phyloP scores from a whole-genome alignment of 2,797 vertebrate genomes.

The Staurois parvus region DNA sequence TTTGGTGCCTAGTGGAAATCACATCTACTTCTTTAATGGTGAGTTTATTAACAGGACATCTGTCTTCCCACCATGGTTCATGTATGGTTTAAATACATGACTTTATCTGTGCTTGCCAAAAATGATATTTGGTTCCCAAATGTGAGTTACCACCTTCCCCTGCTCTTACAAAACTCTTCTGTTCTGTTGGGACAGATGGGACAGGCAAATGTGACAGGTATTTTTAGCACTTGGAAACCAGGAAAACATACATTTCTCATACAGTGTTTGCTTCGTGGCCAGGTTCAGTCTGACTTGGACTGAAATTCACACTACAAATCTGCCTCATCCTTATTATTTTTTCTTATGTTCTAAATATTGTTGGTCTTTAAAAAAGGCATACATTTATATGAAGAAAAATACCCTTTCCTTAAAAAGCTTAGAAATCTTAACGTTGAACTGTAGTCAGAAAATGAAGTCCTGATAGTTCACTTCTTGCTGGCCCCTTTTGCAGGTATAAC shows the following conservation, averaged over 20 bases:
- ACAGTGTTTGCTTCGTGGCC: background rate
- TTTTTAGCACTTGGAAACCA: constrained; percentile 25
- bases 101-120: constrained; percentile 32
- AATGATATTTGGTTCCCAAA: constrained; percentile 25
- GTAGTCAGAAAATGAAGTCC: too few species aligned
- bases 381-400: background rate
- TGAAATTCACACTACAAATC: background rate
- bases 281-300: background rate
- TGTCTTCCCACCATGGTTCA: constrained; percentile 26
- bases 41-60: constrained; percentile 26
- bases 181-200: constrained; percentile 36
- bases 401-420: too few species aligned
- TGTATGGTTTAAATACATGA: constrained; percentile 35
- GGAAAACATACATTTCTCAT: background rate
- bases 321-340: background rate
- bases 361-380: background rate
- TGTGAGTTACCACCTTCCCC: constrained; percentile 44
- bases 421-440: too few species aligned
- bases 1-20: constrained; percentile 7
- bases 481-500: too few species aligned
- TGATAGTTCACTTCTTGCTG: too few species aligned
- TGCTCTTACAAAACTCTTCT: constrained; percentile 18
- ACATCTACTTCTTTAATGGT: constrained; percentile 14
- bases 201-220: constrained; percentile 25
- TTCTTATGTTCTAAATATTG: background rate